A percentile compares a stretch with the other conserved stretches of the same genome.
These are phyloP conservation scores for Cactoblastis cactorum DNA, from an alignment of 2,888 invertebrate genomes.

Conservation along the genomic window DNA sequence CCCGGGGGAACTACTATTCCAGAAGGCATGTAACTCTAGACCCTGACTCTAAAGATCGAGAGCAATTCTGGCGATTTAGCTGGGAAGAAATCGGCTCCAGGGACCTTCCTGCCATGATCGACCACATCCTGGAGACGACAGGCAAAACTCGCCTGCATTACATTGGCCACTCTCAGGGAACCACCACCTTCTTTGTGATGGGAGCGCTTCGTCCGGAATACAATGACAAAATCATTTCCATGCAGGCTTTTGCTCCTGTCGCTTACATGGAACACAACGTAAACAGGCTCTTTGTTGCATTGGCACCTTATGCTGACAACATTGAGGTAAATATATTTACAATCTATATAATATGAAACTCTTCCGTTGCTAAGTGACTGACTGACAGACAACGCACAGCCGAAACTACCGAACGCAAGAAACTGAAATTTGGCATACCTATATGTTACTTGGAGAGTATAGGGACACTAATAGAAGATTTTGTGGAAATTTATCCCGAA, in stretches of 20 bases:
- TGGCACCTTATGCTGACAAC: constrained; percentile 49
- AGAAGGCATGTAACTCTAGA: constrained; percentile 68
- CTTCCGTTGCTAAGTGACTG: too few species aligned
- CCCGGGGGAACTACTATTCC: constrained; percentile 84
- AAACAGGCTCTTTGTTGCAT: constrained; percentile 57
- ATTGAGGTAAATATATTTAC: constrained; percentile 41
- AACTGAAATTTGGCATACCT: too few species aligned
- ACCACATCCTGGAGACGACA: constrained; percentile 80
- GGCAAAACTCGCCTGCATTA: constrained; percentile 82
- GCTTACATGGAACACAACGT: constrained; percentile 74
- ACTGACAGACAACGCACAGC: too few species aligned
- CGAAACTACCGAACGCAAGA: too few species aligned
- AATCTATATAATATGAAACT: too few species aligned
- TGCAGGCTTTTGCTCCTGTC: constrained; percentile 82
- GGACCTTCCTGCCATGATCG: constrained; percentile 89
- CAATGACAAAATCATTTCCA: constrained; percentile 80
- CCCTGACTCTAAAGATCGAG: constrained; percentile 30
- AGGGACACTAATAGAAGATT: too few species aligned
- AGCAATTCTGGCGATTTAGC: constrained; percentile 82
- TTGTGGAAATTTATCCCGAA: too few species aligned
- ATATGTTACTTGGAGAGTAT: too few species aligned
- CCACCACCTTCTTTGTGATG: constrained; percentile 82
- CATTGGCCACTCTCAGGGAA: constrained; percentile 86
- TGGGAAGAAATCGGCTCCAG: constrained; percentile 88
- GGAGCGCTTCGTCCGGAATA: constrained; percentile 80